Base-by-base conservation (phyloP, 2,797 vertebrate genomes). In the Sarcophilus harrisii region DNA sequence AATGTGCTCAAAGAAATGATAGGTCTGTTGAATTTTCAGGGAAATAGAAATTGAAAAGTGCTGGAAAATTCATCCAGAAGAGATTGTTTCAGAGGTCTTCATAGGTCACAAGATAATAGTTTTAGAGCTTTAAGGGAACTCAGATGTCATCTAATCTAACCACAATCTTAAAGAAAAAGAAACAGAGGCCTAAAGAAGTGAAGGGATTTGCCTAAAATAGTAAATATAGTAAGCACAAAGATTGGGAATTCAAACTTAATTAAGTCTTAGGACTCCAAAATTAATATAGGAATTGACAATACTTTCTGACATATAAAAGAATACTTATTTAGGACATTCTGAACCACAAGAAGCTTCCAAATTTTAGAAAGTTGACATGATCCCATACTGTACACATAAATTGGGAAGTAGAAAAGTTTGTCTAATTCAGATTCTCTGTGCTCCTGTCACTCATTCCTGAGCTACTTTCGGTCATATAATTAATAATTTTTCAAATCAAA, bases 1-100 rank as follows among this genome's bases (percentile, higher is more conserved):
- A 52, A 91, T 11, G 58, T 94, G 30, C 55, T 92, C 96, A 94
- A 21, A 89, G 57, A 95, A 96, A 93, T 60, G 2, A 0, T 57
- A 81, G 32, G 6, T 60, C 58, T 94, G 0, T 92, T 62, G 5
- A 92, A 58, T 90, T 96, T 94, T 27, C 94, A 95, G 24, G 91
- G 54, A 95, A 89, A 60, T 81, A 55, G 1, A 92, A 94, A 2
- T 91, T 0, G 12, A 60, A 95, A 81, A 92, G 57, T 66, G 8
- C 18, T 10, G 93, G 58, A n/a, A 55, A 73, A 93, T 94, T 30
- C 57, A 89, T 58, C 49, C 10, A 90, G 45, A 18, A 28, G 73
- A 52, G 27, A 94, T 1, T 73, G 28, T 90, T 52, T 81, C 91
- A 45, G 18, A 24, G n/a, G n/a, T 38, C n/a, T 8, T 38, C n/a